Conservation (phyloP, 2,888 invertebrate genomes). For the Limenitis camilla region DNA sequence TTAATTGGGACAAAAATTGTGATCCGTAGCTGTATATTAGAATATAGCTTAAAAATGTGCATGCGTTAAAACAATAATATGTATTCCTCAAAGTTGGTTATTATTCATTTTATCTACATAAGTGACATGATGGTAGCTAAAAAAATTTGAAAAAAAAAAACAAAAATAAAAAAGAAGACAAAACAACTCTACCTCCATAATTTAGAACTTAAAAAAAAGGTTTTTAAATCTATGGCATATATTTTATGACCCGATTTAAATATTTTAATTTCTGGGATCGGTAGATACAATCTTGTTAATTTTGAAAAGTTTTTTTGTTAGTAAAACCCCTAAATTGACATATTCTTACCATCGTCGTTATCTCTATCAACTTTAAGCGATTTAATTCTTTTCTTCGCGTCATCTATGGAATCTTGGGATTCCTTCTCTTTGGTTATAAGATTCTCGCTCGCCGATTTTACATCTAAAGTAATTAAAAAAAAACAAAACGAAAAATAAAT, state of each 20-base stretch:
- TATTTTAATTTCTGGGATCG: no score
- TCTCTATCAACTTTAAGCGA: constrained; percentile 67
- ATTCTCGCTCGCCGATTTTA: constrained; percentile 48
- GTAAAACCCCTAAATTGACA: not conserved
- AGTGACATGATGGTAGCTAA: not conserved
- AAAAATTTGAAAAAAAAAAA: not conserved
- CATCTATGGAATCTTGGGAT: constrained; percentile 60
- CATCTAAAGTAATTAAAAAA: constrained; percentile 34
- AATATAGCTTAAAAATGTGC: not conserved
- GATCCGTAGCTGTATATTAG: no score
- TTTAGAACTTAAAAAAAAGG: not conserved
- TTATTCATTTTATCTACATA: constrained; percentile 4
- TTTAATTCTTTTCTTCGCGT: constrained; percentile 63
- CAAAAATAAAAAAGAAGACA: constrained; percentile 20
- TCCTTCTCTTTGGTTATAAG: constrained; percentile 48
- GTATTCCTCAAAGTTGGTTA: constrained; percentile 65
- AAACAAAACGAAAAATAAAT: constrained; percentile 28
- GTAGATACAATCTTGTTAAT: no score
- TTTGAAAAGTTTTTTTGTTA: not conserved
- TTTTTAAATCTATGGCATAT: not conserved
- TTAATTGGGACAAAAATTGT: no score
- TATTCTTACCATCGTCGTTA: constrained; percentile 64
- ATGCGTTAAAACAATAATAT: constrained; percentile 1
- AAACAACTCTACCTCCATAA: constrained; percentile 18
- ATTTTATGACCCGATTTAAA: not conserved